Evolutionary conservation across 1,140 invertebrate genomes (phyloP).

Genomic region (Drosophila sp.): DNA sequence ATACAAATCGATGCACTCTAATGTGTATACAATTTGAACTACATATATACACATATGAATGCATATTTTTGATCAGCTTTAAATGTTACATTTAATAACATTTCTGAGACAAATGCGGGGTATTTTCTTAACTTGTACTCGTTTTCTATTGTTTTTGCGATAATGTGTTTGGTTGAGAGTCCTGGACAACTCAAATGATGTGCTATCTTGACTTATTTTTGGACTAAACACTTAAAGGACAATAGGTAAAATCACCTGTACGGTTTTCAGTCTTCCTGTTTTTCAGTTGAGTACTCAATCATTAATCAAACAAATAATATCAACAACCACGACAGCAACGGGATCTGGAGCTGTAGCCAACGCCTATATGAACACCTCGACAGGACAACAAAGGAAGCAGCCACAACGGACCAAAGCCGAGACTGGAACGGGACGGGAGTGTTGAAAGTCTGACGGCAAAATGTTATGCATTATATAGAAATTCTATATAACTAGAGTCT

Average conservation of each 20-base stretch:
- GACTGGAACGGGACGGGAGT: background rate
- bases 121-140: background rate
- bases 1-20: too few relatives aligned
- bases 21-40: too few relatives aligned
- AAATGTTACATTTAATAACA: too few relatives aligned
- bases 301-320: slow-evolving; percentile 57
- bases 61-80: too few relatives aligned
- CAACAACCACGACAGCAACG: slow-evolving; percentile 2
- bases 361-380: slow-evolving; percentile 63
- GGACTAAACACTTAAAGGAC: slow-evolving; percentile 3
- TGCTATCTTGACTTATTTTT: background rate
- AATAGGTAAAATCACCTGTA: slow-evolving; percentile 28
- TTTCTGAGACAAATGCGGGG: too few relatives aligned
- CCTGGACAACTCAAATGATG: too few relatives aligned
- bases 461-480: slow-evolving; percentile 65
- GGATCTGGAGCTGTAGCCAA: slow-evolving; percentile 30
- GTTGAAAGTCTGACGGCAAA: slow-evolving; percentile 40
- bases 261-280: slow-evolving; percentile 25
- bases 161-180: too few relatives aligned
- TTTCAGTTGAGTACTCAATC: slow-evolving; percentile 58
- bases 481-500: slow-evolving; percentile 23
- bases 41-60: too few relatives aligned
- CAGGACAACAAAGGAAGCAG: slow-evolving; percentile 47
- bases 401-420: slow-evolving; percentile 8
- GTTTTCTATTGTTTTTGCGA: background rate